Percentiles rank a stretch among this genome's conserved stretches.
These are phyloP conservation scores for Erebia ligea DNA, from an alignment of 2,888 invertebrate species.

Conservation along the genomic window DNA sequence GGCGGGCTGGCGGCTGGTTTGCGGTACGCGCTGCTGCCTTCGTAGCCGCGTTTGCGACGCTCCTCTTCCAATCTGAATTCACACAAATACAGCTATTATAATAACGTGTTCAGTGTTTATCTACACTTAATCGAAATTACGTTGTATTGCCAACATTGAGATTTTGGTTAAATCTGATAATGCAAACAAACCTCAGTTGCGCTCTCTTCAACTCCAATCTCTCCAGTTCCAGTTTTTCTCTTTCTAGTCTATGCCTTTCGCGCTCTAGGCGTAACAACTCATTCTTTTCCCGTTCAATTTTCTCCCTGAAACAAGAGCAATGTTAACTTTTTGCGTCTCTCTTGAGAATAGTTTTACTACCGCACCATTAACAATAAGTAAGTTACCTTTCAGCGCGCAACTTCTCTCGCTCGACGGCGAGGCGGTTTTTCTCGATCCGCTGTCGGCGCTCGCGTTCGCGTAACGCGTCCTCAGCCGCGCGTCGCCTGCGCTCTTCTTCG, in stretches of 20 bases:
- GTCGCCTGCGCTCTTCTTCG: constrained; percentile 91
- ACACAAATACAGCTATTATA: no score
- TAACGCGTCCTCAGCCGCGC: constrained; percentile 90
- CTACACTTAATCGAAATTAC: no score
- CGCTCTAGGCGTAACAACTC: constrained; percentile 92
- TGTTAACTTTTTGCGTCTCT: no score
- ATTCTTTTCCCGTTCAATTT: constrained; percentile 93
- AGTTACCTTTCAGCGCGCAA: constrained; percentile 87
- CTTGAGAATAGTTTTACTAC: no score
- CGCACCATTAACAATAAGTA: no score
- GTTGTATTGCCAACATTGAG: no score
- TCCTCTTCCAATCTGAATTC: constrained; percentile 81
- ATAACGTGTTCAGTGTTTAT: no score
- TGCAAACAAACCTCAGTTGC: constrained; percentile 83
- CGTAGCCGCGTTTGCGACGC: constrained; percentile 83
- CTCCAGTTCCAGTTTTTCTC: constrained; percentile 90
- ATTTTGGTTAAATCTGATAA: no score
- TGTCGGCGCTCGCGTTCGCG: constrained; percentile 92
- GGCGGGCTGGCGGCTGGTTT: constrained; percentile 68
- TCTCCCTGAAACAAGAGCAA: constrained; percentile 80
- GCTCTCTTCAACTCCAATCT: constrained; percentile 92
- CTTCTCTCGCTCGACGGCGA: constrained; percentile 92
- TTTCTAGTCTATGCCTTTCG: constrained; percentile 90
- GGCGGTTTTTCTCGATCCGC: constrained; percentile 91
- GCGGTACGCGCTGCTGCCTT: constrained; percentile 68